Percentiles rank a stretch among this genome's conserved stretches.
phyloP scores from a whole-genome alignment of 2,113 vertebrate species.

The Trichomycterus rosablanca region DNA sequence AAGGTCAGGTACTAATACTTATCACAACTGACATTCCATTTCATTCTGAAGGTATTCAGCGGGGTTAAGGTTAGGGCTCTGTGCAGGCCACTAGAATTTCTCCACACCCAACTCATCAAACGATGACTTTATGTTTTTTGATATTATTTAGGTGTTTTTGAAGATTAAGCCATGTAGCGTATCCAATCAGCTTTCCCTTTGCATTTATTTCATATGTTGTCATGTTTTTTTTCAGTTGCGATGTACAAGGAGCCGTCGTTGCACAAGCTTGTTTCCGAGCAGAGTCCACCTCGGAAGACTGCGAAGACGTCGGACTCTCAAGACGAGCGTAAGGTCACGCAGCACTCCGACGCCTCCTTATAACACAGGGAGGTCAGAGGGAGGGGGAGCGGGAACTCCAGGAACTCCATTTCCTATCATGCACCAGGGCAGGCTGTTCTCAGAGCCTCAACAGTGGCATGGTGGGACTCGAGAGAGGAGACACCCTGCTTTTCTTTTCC shows the following conservation, averaged over 20 bases:
- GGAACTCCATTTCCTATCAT: slow-evolving; percentile 51
- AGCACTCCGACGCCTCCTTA: slow-evolving; percentile 64
- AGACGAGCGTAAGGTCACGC: slow-evolving; percentile 63
- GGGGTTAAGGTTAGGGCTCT: no score
- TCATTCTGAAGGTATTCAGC: no score
- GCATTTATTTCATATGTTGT: no score
- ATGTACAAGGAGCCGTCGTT: slow-evolving; percentile 87
- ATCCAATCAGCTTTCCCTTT: no score
- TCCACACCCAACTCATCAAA: no score
- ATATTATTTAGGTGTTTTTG: no score
- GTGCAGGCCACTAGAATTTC: no score
- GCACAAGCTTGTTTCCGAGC: slow-evolving; percentile 71
- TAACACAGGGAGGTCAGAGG: slow-evolving; percentile 65
- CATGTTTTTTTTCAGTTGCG: slow-evolving; percentile 61
- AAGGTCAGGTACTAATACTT: no score
- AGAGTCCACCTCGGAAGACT: slow-evolving; percentile 68
- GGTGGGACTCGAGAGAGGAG: slow-evolving; percentile 5
- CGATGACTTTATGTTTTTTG: no score
- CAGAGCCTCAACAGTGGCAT: background rate
- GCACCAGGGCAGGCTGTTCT: slow-evolving; percentile 48
- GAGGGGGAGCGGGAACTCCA: slow-evolving; percentile 56
- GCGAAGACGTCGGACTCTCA: slow-evolving; percentile 66
- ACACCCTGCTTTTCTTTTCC: slow-evolving; percentile 6
- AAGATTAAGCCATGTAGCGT: no score
- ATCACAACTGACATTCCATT: no score